Base-by-base conservation (phyloP, 2,113 vertebrate species). In the Empidonax alnorum region DNA sequence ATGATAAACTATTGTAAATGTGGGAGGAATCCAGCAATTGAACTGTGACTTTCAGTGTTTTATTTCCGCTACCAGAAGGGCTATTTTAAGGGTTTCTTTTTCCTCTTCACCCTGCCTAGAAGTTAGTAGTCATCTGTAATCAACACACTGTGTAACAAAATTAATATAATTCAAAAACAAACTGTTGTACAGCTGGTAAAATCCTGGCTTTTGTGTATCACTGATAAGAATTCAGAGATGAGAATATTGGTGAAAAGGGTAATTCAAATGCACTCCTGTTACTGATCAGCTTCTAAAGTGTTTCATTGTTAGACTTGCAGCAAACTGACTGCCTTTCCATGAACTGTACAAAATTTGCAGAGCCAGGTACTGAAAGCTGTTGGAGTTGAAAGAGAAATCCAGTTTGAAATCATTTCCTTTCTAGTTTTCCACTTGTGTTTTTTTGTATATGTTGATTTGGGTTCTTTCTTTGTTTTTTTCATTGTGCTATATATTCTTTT, bases 321-420 rank as follows among this genome's bases (percentile, higher is more conserved):
- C n/a, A 59, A 96, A 85, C 61, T 96, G 91, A 96, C 90, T 85
- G 69, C 71, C 50, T 85, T 85, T 89, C n/a, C 42, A 93, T 76
- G 80, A 83, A 10, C 72, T 89, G 81, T 85, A 80, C 52, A 81
- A 66, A 93, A 86, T 93, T 89, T 89, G 65, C 75, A 83, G 87
- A 97, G 71, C 68, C 96, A 88, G 65, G 90, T 96, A 90, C 66
- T 91, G 80, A 94, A 81, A 85, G 58, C 61, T 81, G 16, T 91
- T 87, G 53, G 56, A 94, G 76, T 94, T 81, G 44, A 62, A 63
- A 87, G 35, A 90, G 83, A 95, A 84, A 89, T 95, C 37, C 55
- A 94, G 74, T 55, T 63, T 68, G 37, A 90, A 91, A 79, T 91
- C 30, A 19, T 55, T 93, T 90, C 56, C 83, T 75, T 80, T 56